These are phyloP conservation scores for Cephus cinctus DNA, from an alignment of 1,140 invertebrate genomes.

Conservation along the genomic window DNA sequence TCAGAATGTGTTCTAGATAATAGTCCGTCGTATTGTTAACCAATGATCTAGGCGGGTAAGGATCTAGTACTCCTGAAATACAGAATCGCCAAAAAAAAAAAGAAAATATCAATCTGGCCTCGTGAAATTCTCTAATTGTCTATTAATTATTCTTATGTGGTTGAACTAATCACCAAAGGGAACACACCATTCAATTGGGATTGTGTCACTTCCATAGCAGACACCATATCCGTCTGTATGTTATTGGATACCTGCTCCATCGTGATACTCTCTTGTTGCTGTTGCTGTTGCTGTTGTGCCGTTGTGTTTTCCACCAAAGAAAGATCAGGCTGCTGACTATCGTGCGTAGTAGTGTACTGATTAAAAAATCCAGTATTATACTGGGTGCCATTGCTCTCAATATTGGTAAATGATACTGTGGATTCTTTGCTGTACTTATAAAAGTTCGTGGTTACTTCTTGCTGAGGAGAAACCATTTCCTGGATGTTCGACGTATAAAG, in stretches of 20 bases:
- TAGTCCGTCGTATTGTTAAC: slow-evolving; percentile 9
- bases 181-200: not conserved
- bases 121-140: too few relatives aligned
- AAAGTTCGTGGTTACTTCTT: not conserved
- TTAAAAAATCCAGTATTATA: slow-evolving; percentile 7
- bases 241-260: not conserved
- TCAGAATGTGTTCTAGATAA: slow-evolving; percentile 35
- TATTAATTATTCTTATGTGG: too few relatives aligned
- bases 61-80: slow-evolving; percentile 28
- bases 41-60: slow-evolving; percentile 33
- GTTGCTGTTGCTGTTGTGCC: not conserved
- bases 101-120: not conserved
- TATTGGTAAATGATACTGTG: not conserved
- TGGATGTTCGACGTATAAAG: not conserved
- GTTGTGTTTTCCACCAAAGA: not conserved
- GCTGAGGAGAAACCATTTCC: not conserved
- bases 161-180: too few relatives aligned
- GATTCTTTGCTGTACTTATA: slow-evolving; percentile 2
- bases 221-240: not conserved
- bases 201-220: not conserved
- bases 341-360: slow-evolving; percentile 4
- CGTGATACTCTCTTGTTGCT: not conserved
- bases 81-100: not conserved
- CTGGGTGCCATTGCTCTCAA: not conserved
- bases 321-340: not conserved